phyloP scores from a whole-genome alignment of 2,797 vertebrate species.

The Sardinella longiceps region DNA sequence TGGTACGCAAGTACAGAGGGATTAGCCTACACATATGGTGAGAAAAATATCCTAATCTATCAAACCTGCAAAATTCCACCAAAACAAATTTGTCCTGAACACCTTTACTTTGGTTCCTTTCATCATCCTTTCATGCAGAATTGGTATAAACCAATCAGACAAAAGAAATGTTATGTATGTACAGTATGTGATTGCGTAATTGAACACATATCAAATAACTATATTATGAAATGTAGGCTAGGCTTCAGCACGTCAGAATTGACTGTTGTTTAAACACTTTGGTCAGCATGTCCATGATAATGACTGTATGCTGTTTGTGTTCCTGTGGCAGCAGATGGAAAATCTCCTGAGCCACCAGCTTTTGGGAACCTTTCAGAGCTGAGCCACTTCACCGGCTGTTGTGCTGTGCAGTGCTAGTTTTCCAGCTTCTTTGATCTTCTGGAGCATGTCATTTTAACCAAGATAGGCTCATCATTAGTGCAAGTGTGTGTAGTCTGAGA shows the following conservation, averaged over 20 bases:
- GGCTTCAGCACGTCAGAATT: neutral
- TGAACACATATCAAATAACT: neutral
- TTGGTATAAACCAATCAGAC: neutral
- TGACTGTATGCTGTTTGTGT: neutral
- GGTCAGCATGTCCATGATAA: neutral
- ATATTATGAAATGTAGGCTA: neutral
- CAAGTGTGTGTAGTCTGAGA: neutral
- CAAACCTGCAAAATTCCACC: too few species aligned
- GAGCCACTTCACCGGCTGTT: neutral
- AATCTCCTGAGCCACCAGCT: neutral
- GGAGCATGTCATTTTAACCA: neutral
- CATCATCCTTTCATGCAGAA: neutral
- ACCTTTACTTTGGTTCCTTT: neutral
- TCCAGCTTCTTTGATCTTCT: neutral
- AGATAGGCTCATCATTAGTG: neutral
- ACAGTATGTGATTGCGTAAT: neutral
- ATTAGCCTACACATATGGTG: neutral
- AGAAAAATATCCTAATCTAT: neutral
- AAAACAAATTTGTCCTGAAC: neutral
- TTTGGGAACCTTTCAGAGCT: neutral
- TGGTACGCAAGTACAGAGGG: neutral
- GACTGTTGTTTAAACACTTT: neutral
- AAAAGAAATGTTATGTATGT: neutral
- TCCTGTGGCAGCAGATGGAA: neutral
- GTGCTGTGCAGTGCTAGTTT: neutral